These are phyloP conservation scores for Phthorimaea operculella DNA, from an alignment of 1,140 invertebrate species.

Conservation along the genomic window DNA sequence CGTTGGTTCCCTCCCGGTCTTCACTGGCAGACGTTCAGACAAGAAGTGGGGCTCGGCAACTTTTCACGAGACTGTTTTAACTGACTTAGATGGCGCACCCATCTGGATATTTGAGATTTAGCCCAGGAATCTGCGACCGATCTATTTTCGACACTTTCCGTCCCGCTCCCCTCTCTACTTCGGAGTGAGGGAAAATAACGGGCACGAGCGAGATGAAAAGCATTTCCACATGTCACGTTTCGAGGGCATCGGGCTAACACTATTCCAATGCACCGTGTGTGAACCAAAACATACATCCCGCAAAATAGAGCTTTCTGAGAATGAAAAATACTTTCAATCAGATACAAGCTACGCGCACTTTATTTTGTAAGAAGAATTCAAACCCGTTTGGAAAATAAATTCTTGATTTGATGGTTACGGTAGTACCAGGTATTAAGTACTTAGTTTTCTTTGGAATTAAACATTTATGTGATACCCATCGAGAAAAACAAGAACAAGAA, in stretches of 20 bases:
- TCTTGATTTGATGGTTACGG: too few relatives aligned
- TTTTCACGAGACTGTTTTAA: constrained; percentile 77
- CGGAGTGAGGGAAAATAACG: constrained; percentile 3
- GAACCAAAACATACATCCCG: background rate
- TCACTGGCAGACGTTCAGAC: constrained; percentile 76
- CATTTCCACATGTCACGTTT: constrained; percentile 36
- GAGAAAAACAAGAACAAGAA: too few relatives aligned
- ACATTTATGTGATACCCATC: too few relatives aligned
- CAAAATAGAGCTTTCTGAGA: background rate
- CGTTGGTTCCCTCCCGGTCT: constrained; percentile 70
- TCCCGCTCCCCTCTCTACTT: constrained; percentile 26
- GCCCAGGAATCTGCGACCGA: constrained; percentile 68
- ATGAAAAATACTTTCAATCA: too few relatives aligned
- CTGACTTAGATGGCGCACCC: constrained; percentile 75
- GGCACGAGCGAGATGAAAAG: constrained; percentile 52
- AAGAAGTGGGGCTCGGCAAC: constrained; percentile 77
- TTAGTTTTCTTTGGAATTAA: too few relatives aligned
- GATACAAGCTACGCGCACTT: too few relatives aligned
- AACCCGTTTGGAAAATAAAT: too few relatives aligned
- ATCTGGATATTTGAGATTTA: constrained; percentile 70
- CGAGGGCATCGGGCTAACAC: constrained; percentile 23
- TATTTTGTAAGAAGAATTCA: too few relatives aligned
- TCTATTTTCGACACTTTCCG: constrained; percentile 66
- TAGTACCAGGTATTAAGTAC: too few relatives aligned
- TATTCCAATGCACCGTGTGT: constrained; percentile 28